A percentile compares a stretch with the other conserved stretches of the same genome.
Evolutionary conservation across 2,888 invertebrate genomes (phyloP).

Genomic region (Pogonocherus hispidulus): DNA sequence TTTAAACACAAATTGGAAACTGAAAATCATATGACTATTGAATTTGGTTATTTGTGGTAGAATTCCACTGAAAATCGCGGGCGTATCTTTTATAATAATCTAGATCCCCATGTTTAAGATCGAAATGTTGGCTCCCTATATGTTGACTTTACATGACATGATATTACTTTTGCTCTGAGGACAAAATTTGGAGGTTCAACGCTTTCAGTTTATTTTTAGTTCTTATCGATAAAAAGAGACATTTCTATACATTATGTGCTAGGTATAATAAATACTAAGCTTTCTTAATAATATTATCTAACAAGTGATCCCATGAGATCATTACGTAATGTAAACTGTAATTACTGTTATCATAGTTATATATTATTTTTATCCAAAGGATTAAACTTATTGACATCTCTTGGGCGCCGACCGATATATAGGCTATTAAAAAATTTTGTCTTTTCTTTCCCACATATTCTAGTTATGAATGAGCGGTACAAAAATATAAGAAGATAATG

Average conservation of each 20-base stretch:
- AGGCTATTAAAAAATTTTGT: background rate
- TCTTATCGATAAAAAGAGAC: conserved; percentile 2
- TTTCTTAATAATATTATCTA: conserved; percentile 3
- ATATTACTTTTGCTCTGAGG: background rate
- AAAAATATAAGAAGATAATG: background rate
- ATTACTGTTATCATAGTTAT: background rate
- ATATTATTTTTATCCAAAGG: background rate
- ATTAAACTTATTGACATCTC: background rate
- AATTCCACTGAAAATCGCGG: too few relatives aligned
- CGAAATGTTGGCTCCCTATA: too few relatives aligned
- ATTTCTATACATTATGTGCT: conserved; percentile 1
- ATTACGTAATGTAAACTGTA: conserved; percentile 10
- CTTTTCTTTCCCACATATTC: background rate
- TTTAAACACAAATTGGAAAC: too few relatives aligned
- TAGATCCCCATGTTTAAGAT: too few relatives aligned
- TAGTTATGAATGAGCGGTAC: conserved; percentile 6
- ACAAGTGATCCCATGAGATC: conserved; percentile 1
- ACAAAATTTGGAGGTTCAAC: background rate
- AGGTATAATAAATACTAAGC: conserved; percentile 4
- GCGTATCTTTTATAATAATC: too few relatives aligned
- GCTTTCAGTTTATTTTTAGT: background rate
- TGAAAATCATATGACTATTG: too few relatives aligned
- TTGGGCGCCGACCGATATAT: background rate
- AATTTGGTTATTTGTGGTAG: too few relatives aligned
- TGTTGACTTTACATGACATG: too few relatives aligned